Percentiles rank a stretch among this genome's conserved stretches.
Conservation (phyloP, 2,888 invertebrate species). For the Xestia sexstrigata region DNA sequence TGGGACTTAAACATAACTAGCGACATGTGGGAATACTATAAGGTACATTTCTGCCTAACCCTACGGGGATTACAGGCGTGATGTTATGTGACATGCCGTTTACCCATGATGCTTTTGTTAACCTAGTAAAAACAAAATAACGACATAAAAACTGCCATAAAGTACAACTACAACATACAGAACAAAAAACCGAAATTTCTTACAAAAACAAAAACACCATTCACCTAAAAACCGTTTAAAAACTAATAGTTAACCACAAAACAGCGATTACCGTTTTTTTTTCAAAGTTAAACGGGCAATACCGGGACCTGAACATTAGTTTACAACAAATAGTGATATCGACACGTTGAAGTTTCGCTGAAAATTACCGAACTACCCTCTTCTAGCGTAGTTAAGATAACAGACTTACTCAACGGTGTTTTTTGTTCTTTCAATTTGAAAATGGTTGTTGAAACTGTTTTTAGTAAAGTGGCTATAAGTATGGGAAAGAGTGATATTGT, state of each 20-base stretch:
- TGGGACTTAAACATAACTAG: neutral
- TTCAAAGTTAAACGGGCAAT: constrained; percentile 36
- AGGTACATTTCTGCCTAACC: neutral
- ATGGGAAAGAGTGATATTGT: constrained; percentile 16
- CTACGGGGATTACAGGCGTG: neutral
- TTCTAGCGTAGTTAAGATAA: constrained; percentile 52
- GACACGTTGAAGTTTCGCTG: constrained; percentile 52
- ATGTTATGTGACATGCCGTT: neutral
- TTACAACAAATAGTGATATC: constrained; percentile 59
- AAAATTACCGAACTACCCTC: constrained; percentile 63
- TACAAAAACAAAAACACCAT: neutral
- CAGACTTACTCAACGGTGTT: constrained; percentile 45
- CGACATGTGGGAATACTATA: neutral
- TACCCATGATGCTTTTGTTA: neutral
- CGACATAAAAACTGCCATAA: neutral
- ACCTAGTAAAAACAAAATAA: neutral
- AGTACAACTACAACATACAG: neutral
- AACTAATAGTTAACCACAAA: constrained; percentile 34
- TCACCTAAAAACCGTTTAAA: constrained; percentile 18
- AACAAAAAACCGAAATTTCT: neutral
- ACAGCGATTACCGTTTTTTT: constrained; percentile 34
- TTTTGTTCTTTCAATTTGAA: constrained; percentile 32
- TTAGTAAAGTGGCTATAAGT: neutral
- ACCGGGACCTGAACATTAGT: constrained; percentile 28
- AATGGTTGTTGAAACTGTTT: constrained; percentile 41